Conservation (phyloP, 2,797 vertebrate genomes). For the Gymnothorax javanicus region DNA sequence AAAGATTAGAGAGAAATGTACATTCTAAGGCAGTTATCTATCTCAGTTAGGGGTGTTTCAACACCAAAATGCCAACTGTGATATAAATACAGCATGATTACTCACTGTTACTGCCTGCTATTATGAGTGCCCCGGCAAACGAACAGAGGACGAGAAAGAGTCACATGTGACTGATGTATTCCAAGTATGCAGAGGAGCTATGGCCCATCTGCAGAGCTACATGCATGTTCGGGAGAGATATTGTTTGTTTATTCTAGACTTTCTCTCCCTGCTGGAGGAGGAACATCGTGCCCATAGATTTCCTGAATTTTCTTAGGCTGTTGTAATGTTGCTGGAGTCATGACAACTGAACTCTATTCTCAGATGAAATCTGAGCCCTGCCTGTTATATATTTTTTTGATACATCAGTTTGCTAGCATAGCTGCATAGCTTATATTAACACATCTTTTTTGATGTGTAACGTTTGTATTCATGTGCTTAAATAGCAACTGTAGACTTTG, state of each 20-base stretch:
- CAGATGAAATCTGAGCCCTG: background rate
- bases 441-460: background rate
- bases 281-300: background rate
- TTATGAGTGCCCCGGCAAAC: background rate
- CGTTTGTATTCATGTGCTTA: background rate
- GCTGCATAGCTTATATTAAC: background rate
- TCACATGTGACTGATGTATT: slow-evolving; percentile 9
- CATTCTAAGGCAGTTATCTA: background rate
- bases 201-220: background rate
- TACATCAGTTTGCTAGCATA: background rate
- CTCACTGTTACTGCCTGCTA: background rate
- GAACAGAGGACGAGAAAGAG: background rate
- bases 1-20: background rate
- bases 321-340: background rate
- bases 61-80: background rate
- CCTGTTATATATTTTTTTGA: background rate
- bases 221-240: slow-evolving; percentile 8
- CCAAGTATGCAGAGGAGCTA: slow-evolving; percentile 6
- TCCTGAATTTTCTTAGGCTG: background rate
- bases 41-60: background rate
- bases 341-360: background rate
- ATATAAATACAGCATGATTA: background rate
- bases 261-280: background rate
- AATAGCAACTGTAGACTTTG: background rate
- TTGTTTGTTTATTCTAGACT: background rate